Conservation (phyloP, 1,140 invertebrate genomes). For the Camponotus vicinus region DNA sequence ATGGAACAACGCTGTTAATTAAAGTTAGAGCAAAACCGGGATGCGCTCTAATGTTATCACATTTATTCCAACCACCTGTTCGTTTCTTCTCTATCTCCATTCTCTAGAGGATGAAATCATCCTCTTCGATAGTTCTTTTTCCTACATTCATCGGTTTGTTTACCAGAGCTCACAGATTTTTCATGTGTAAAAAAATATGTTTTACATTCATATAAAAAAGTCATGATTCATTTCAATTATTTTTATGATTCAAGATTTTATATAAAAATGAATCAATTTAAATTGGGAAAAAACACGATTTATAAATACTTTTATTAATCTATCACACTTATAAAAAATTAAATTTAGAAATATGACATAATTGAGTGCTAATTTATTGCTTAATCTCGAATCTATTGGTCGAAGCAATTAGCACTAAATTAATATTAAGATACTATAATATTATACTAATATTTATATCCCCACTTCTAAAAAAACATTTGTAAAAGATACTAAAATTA, state of each 20-base stretch:
- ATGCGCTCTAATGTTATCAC: conserved; percentile 35
- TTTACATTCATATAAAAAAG: not conserved
- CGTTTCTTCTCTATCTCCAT: conserved; percentile 40
- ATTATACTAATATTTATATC: too few relatives aligned
- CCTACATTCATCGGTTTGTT: not conserved
- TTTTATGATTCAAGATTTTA: not conserved
- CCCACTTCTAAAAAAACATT: too few relatives aligned
- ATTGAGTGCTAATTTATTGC: too few relatives aligned
- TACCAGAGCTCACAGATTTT: conserved; percentile 16
- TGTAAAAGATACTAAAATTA: too few relatives aligned
- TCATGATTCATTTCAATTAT: conserved; percentile 2
- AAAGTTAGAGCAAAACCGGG: conserved; percentile 36
- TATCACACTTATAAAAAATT: too few relatives aligned
- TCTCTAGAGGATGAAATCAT: conserved; percentile 46
- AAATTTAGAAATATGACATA: too few relatives aligned
- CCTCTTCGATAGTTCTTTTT: conserved; percentile 31
- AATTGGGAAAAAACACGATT: not conserved
- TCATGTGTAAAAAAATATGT: not conserved
- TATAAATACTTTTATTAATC: too few relatives aligned
- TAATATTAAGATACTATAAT: too few relatives aligned
- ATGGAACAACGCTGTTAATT: conserved; percentile 39
- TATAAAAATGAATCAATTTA: not conserved
- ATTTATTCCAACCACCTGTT: conserved; percentile 72
- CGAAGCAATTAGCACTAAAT: too few relatives aligned
- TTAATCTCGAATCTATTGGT: too few relatives aligned